These are phyloP conservation scores for Teleopsis dalmanni DNA, from an alignment of 1,140 invertebrate species.

Conservation along the genomic window DNA sequence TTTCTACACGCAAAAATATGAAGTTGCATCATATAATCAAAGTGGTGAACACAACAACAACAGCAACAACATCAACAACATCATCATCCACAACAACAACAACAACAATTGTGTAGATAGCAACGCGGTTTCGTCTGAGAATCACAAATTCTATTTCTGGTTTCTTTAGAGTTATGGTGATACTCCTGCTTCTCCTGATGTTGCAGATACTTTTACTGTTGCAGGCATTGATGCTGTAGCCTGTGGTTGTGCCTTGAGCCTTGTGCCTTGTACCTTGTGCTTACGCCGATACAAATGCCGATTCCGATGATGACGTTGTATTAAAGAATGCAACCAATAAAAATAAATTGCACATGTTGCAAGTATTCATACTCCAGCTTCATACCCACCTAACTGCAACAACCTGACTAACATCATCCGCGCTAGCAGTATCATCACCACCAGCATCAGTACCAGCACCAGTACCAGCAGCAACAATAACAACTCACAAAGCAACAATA, in stretches of 20 bases:
- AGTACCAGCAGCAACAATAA: neutral
- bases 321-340: constrained; percentile 32
- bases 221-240: neutral
- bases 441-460: too few relatives aligned
- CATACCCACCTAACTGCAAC: neutral
- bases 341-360: constrained; percentile 42
- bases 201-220: neutral
- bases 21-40: constrained; percentile 10
- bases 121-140: too few relatives aligned
- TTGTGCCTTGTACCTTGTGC: neutral
- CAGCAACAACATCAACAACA: neutral
- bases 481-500: neutral
- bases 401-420: neutral
- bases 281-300: too few relatives aligned
- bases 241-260: neutral
- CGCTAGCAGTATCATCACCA: neutral
- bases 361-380: constrained; percentile 3
- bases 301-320: too few relatives aligned
- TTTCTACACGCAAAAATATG: neutral
- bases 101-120: neutral
- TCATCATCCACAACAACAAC: constrained; percentile 1
- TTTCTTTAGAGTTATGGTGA: too few relatives aligned
- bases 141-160: too few relatives aligned
- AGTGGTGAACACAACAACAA: constrained; percentile 1
- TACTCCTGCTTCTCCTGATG: neutral